Evolutionary conservation across 1,140 invertebrate genomes (phyloP).

Genomic region (Mylabris phalerata): DNA sequence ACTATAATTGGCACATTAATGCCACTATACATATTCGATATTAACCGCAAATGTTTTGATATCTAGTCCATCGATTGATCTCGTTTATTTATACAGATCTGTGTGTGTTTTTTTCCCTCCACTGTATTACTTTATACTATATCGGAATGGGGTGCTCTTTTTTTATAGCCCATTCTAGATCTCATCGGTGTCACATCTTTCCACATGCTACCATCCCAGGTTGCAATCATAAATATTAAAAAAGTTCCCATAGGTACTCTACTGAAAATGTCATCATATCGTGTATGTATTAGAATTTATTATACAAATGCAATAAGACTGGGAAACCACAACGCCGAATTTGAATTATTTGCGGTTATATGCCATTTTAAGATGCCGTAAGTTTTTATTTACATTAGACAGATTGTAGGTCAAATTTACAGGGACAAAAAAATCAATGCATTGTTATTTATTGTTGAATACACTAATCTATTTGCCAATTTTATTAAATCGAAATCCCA

Average conservation of each 20-base stretch:
- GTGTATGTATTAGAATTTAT: conserved; percentile 14
- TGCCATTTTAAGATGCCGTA: too few relatives aligned
- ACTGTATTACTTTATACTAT: conserved; percentile 22
- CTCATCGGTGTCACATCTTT: conserved; percentile 25
- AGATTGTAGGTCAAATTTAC: too few relatives aligned
- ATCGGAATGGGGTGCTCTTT: conserved; percentile 26
- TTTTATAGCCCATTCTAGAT: conserved; percentile 22
- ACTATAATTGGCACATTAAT: too few relatives aligned
- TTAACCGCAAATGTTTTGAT: conserved; percentile 19
- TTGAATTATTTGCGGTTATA: conserved; percentile 4
- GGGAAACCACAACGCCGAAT: conserved; percentile 1
- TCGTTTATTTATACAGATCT: too few relatives aligned
- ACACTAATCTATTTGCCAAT: too few relatives aligned
- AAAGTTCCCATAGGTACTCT: conserved; percentile 28
- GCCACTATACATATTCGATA: too few relatives aligned
- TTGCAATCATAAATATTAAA: conserved; percentile 26
- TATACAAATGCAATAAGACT: not conserved
- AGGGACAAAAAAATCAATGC: too few relatives aligned
- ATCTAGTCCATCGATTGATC: conserved; percentile 24
- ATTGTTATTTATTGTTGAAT: too few relatives aligned
- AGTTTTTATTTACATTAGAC: too few relatives aligned
- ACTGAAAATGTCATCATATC: conserved; percentile 21
- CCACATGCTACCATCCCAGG: conserved; percentile 22
- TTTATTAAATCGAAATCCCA: too few relatives aligned
- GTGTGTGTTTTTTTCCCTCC: too few relatives aligned